Percentiles rank a stretch among this genome's conserved stretches.
Conservation (phyloP, 2,888 invertebrate species). For the Gymnosoma rotundatum region DNA sequence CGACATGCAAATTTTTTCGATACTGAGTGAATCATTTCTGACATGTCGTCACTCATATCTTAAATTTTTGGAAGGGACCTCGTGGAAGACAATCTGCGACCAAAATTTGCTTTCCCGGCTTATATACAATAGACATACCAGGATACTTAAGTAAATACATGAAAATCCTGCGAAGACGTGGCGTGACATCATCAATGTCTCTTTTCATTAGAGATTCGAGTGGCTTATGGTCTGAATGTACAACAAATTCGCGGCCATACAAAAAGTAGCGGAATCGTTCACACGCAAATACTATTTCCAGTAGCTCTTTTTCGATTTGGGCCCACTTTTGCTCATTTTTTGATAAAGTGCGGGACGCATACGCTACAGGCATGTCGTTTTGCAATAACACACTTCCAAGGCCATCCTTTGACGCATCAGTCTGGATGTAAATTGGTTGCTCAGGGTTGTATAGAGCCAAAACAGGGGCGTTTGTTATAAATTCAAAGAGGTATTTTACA, state of each 20-base stretch:
- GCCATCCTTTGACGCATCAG: too few relatives aligned
- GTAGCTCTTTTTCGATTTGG: too few relatives aligned
- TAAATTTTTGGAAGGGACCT: constrained; percentile 5
- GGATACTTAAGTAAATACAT: constrained; percentile 72
- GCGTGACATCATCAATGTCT: constrained; percentile 65
- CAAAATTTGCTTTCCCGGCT: constrained; percentile 73
- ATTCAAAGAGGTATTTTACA: too few relatives aligned
- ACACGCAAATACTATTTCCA: too few relatives aligned
- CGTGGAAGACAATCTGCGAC: constrained; percentile 73
- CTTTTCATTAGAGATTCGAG: constrained; percentile 74
- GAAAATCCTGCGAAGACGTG: constrained; percentile 71
- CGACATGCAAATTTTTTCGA: too few relatives aligned
- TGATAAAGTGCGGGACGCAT: constrained; percentile 4
- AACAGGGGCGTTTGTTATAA: too few relatives aligned
- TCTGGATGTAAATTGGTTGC: too few relatives aligned
- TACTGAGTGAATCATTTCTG: too few relatives aligned
- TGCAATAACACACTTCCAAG: constrained; percentile 75
- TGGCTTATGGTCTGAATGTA: constrained; percentile 75
- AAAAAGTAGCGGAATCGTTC: too few relatives aligned
- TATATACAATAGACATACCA: constrained; percentile 60
- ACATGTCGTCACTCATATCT: constrained; percentile 26
- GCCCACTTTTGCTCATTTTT: too few relatives aligned
- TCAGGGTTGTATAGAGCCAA: too few relatives aligned
- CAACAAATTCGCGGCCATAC: too few relatives aligned
- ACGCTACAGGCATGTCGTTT: constrained; percentile 65